Percentiles rank a stretch among this genome's conserved stretches.
phyloP scores from a whole-genome alignment of 1,140 invertebrate genomes.

The Drosophila yakuba region DNA sequence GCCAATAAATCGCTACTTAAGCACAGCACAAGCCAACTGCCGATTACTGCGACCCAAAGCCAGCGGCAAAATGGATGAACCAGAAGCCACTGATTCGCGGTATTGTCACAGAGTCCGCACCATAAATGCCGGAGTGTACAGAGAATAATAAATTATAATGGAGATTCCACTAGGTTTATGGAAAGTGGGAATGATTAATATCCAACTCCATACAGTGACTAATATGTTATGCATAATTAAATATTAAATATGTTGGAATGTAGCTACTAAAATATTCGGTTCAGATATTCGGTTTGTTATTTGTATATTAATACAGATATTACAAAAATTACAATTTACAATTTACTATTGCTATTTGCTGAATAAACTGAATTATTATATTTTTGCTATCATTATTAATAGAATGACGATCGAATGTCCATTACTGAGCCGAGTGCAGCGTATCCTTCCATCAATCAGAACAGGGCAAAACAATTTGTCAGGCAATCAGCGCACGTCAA shows the following conservation, averaged over 20 bases:
- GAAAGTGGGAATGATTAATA: too few relatives aligned
- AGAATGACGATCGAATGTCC: conserved; percentile 13
- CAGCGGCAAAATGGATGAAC: conserved; percentile 42
- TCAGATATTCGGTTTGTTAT: too few relatives aligned
- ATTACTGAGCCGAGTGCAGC: not conserved
- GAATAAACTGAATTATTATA: not conserved
- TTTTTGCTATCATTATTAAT: too few relatives aligned
- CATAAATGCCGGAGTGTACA: conserved; percentile 4
- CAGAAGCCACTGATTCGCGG: conserved; percentile 35
- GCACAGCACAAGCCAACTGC: conserved; percentile 43
- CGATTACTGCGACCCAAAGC: conserved; percentile 16
- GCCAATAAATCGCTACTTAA: conserved; percentile 64
- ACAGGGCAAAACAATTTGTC: conserved; percentile 27
- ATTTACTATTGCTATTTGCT: not conserved
- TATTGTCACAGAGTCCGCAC: conserved; percentile 4
- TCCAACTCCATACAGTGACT: too few relatives aligned
- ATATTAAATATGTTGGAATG: too few relatives aligned
- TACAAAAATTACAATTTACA: too few relatives aligned
- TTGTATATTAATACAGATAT: too few relatives aligned
- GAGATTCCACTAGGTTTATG: too few relatives aligned
- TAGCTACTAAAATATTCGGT: too few relatives aligned
- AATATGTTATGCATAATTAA: too few relatives aligned
- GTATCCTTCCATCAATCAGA: conserved; percentile 35
- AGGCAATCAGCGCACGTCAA: too few relatives aligned
- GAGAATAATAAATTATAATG: not conserved